Evolutionary conservation across 2,113 vertebrate genomes (phyloP).

Genomic region (Pipra filicauda): DNA sequence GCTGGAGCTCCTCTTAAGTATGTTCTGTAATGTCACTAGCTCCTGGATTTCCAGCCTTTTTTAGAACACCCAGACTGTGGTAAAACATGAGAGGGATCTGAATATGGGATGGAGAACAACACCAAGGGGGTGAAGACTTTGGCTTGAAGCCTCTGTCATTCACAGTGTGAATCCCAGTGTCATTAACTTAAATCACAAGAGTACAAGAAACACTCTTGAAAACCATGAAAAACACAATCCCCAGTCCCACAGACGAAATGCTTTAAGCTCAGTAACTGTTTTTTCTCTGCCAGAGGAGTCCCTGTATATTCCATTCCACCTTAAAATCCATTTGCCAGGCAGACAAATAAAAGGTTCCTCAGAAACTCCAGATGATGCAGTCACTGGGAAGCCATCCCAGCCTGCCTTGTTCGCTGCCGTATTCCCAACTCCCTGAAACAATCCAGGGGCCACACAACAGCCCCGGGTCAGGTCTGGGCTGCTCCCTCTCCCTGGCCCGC

Average conservation of each 20-base stretch:
- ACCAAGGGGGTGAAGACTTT: background rate
- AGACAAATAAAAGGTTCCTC: background rate
- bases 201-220: background rate
- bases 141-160: background rate
- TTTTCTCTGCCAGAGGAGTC: background rate
- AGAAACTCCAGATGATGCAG: background rate
- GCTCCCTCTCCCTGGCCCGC: background rate
- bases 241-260: background rate
- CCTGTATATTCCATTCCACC: background rate
- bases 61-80: background rate
- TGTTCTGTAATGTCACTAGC: background rate
- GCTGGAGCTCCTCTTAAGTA: background rate
- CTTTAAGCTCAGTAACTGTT: background rate
- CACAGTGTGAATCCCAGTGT: background rate
- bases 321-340: background rate
- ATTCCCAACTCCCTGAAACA: background rate
- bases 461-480: fast-evolving
- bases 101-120: background rate
- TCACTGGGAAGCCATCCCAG: background rate
- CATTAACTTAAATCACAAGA: background rate
- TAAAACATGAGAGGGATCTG: background rate
- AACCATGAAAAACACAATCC: background rate
- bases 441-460: background rate
- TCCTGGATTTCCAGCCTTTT: background rate
- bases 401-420: background rate